Percentiles rank a stretch among this genome's conserved stretches.
These are phyloP conservation scores for Poeciliopsis prolifica DNA, from an alignment of 2,113 vertebrate genomes.

Conservation along the genomic window DNA sequence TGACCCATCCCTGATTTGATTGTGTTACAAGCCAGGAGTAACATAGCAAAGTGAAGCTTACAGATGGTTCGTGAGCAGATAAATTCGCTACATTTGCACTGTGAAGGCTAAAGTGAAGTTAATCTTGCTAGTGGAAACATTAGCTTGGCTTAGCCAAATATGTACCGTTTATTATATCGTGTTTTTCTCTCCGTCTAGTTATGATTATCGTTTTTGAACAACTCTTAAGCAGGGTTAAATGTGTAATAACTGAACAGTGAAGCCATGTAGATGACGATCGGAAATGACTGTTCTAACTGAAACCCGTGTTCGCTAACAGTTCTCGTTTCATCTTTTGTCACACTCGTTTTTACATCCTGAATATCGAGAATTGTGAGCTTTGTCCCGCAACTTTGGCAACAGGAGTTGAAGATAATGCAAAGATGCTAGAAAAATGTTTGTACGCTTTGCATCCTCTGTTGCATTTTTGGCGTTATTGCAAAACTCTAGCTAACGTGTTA, in stretches of 20 bases:
- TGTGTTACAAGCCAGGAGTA: neutral
- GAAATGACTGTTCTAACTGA: constrained; percentile 43
- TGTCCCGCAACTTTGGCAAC: neutral
- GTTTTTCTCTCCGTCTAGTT: neutral
- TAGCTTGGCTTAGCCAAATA: constrained; percentile 35
- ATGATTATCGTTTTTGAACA: neutral
- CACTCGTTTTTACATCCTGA: neutral
- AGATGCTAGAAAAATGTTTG: constrained; percentile 3
- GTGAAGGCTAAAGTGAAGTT: constrained; percentile 52
- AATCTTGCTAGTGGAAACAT: constrained; percentile 38
- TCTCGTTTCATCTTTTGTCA: neutral
- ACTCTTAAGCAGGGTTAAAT: neutral
- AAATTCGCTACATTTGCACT: constrained; percentile 51
- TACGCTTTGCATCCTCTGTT: constrained; percentile 20
- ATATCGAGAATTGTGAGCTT: neutral
- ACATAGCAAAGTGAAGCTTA: neutral
- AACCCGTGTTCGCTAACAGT: constrained; percentile 41
- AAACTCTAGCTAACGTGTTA: constrained; percentile 37
- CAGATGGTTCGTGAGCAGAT: constrained; percentile 7
- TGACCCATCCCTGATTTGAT: constrained; percentile 10
- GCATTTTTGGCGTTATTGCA: constrained; percentile 19
- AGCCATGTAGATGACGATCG: constrained; percentile 22
- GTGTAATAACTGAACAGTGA: neutral
- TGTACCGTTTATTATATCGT: constrained; percentile 2
- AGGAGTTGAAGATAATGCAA: constrained; percentile 8